Evolutionary conservation across 2,888 invertebrate genomes (phyloP).

Genomic region (Brassicogethes aeneus): DNA sequence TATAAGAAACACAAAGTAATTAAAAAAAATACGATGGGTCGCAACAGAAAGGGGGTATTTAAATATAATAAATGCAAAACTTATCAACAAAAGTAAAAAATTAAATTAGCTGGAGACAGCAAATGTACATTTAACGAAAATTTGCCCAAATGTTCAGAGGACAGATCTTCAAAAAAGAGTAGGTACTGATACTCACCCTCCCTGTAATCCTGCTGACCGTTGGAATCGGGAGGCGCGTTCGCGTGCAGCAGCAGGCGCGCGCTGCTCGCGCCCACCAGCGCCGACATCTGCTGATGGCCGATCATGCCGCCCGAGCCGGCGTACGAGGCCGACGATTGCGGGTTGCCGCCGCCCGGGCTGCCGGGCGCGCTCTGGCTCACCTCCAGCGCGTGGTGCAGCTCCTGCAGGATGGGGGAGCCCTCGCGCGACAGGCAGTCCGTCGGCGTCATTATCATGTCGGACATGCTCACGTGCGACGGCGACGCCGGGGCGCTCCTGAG

Average conservation of each 20-base stretch:
- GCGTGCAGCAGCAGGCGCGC: slow-evolving; percentile 49
- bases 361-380: slow-evolving; percentile 40
- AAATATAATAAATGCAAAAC: too few species aligned
- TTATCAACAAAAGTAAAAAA: too few species aligned
- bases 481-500: slow-evolving; percentile 87
- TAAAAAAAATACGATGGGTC: too few species aligned
- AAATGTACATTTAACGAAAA: too few species aligned
- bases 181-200: slow-evolving; percentile 28
- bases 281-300: slow-evolving; percentile 43
- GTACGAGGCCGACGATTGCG: slow-evolving; percentile 32
- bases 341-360: slow-evolving; percentile 48
- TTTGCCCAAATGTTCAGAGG: too few species aligned
- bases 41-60: too few species aligned
- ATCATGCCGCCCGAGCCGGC: slow-evolving; percentile 39
- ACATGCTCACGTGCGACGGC: slow-evolving; percentile 84
- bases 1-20: too few species aligned
- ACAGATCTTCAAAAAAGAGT: background rate
- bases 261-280: slow-evolving; percentile 42
- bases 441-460: slow-evolving; percentile 80
- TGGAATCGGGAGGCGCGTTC: slow-evolving; percentile 44
- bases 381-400: slow-evolving; percentile 48
- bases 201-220: slow-evolving; percentile 37
- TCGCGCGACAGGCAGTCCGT: slow-evolving; percentile 79
- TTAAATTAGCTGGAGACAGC: too few species aligned
- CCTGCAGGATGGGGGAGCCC: slow-evolving; percentile 84